Evolutionary conservation across 2,113 vertebrate species (phyloP).

Genomic region (Elephantulus edwardii): DNA sequence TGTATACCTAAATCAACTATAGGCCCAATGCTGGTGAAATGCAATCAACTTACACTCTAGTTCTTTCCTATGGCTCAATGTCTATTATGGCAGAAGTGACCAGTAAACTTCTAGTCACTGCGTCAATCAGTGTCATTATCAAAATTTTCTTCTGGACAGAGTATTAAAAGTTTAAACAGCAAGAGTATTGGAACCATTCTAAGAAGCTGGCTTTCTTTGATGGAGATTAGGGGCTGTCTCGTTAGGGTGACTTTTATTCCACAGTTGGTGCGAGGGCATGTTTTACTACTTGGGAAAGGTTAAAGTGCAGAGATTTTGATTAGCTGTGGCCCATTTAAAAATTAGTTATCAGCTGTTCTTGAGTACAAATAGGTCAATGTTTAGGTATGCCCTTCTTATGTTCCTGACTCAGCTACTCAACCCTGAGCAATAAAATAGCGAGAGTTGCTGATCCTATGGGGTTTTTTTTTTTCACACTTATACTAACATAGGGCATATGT

Average conservation of each 20-base stretch:
- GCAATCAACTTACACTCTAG: not conserved
- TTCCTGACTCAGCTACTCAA: constrained; percentile 27
- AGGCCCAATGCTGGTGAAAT: not conserved
- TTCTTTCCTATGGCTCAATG: not conserved
- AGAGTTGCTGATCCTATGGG: constrained; percentile 22
- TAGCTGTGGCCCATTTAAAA: constrained; percentile 31
- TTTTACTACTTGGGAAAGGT: not conserved
- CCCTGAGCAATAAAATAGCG: not conserved
- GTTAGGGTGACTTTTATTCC: not conserved
- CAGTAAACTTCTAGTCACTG: not conserved
- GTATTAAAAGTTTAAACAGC: not conserved
- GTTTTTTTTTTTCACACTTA: constrained; percentile 27
- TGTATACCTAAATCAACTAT: not conserved
- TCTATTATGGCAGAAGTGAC: not conserved
- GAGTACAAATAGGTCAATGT: not conserved
- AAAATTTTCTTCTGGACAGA: not conserved
- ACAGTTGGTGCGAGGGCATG: not conserved
- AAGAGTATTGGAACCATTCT: not conserved
- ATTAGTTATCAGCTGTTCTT: not conserved
- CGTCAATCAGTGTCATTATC: not conserved
- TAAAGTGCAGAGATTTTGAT: constrained; percentile 11
- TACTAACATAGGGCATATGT: not conserved
- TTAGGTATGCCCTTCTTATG: not conserved
- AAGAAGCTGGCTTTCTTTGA: constrained; percentile 23
- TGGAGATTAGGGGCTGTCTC: not conserved